Evolutionary conservation across 2,888 invertebrate species (phyloP), one percentile per base, ranked within the genome.

Genomic region (Lithosia quadra): DNA sequence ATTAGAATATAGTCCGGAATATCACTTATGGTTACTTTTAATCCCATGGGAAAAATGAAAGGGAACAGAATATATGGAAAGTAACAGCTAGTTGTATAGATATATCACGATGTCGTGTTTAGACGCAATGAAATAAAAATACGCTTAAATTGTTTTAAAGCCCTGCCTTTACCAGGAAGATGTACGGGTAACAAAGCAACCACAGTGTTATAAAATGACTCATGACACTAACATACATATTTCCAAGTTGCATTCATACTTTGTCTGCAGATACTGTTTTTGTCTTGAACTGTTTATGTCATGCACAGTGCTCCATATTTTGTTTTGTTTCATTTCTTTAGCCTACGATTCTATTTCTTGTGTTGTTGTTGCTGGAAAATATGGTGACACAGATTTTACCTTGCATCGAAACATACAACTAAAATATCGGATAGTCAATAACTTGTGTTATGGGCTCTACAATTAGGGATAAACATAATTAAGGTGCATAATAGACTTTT

Each of bases 181-280:
- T 4, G 15, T n/a, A n/a, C n/a, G n/a, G n/a, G n/a, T 59, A 21
- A 34, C 36, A 59, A 36, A 36, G 9, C 36, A 0, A n/a, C n/a
- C 49, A 49, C n/a, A 9, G 49, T n/a, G 49, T n/a, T 49, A 28
- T n/a, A 49, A n/a, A 58, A 55, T n/a, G 21, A 55, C 10, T 63
- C 22, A 63, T 63, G 55, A 63, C 63, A 63, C 33, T 21, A 53
- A 33, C 55, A 63, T 5, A 21, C 43, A 28, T n/a, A 28, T 28
- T n/a, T 53, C 8, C 11, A 13, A 9, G 18, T 10, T 33, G 18
- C 18, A 34, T 63, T 21, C 53, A 55, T 55, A 34, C 34, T 55
- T 22, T n/a, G 55, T 33, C 49, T 8, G 53, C 22, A 15, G 33
- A 63, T 15, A 8, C 7, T n/a, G n/a, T 18, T 18, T 43, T 63